Base-by-base conservation (phyloP, 2,888 invertebrate genomes). In the Magallana nippona region DNA sequence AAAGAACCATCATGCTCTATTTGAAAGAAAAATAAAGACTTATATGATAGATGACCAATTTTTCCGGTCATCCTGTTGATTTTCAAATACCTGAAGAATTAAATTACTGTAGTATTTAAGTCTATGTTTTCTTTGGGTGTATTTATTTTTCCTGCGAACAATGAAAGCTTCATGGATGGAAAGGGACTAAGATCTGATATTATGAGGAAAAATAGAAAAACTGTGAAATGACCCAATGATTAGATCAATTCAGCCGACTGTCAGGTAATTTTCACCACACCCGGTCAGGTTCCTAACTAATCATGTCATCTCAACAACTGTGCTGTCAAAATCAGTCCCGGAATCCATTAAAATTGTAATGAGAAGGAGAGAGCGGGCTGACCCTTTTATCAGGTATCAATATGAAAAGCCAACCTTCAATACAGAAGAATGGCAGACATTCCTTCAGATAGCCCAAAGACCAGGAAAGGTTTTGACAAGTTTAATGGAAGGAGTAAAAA, bases 271-370 rank as follows among this genome's bases (percentile, higher is more conserved):
- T 44, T 44, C 44, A 44, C 44, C 44, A 8, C 44, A 44, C 44
- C 44, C 44, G 44, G 44, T 44, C 44, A 44, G 44, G 44, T 44
- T 44, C 44, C 71, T 71, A 71, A 27, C 27, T 22, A 71, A 71
- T 63, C 19, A 10, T 71, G 15, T 71, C 27, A 27, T 71, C 27
- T 13, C 15, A 13, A 2, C 71, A 11, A 27, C 11, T 0, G 15
- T 19, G 71, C 13, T 22, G 22, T 71, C 32, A 15, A 27, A 71
- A 71, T 71, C 32, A 15, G 71, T 22, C 71, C 19, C 13, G 71
- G 71, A 27, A 71, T 71, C 71, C 71, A 71, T 71, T 71, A 71
- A 60, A 71, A 32, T 27, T 71, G 27, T 15, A 27, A 27, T 71
- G 22, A 32, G 27, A 27, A 71, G 17, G 22, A 71, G 22, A 71